phyloP scores from a whole-genome alignment of 1,140 invertebrate species.

The Harlomillsia oculata region DNA sequence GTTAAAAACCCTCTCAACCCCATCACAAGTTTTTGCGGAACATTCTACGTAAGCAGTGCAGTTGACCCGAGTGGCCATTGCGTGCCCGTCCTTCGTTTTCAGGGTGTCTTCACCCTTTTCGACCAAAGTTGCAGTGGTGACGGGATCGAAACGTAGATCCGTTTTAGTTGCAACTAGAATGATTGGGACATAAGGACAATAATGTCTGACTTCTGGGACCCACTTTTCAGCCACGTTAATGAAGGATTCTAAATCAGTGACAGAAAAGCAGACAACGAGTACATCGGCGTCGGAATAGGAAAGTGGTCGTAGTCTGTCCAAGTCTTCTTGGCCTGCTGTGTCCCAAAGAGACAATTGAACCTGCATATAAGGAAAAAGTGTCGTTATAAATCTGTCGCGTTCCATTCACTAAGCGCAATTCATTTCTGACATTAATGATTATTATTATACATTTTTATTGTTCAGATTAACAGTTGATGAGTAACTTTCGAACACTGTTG shows the following conservation, averaged over 20 bases:
- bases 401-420: too few species aligned
- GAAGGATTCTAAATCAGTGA: slow-evolving; percentile 48
- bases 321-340: slow-evolving; percentile 56
- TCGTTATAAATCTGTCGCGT: slow-evolving; percentile 3
- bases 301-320: slow-evolving; percentile 52
- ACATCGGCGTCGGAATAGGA: slow-evolving; percentile 57
- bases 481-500: slow-evolving; percentile 98
- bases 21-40: slow-evolving; percentile 50
- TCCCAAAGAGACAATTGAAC: slow-evolving; percentile 57
- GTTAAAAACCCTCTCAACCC: slow-evolving; percentile 48
- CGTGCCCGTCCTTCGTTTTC: slow-evolving; percentile 44
- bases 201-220: slow-evolving; percentile 52
- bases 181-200: slow-evolving; percentile 53
- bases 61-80: slow-evolving; percentile 48
- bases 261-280: slow-evolving; percentile 50
- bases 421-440: too few species aligned
- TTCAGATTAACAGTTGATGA: slow-evolving; percentile 38
- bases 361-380: slow-evolving; percentile 41
- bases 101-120: background rate
- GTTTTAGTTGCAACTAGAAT: slow-evolving; percentile 55
- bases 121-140: slow-evolving; percentile 39
- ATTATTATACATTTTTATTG: slow-evolving; percentile 7
- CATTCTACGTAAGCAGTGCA: slow-evolving; percentile 49
- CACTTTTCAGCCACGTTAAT: slow-evolving; percentile 51
- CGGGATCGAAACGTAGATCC: slow-evolving; percentile 43